Evolutionary conservation across 2,113 vertebrate species (phyloP), one percentile per base, ranked within the genome.

Genomic region (Hylia prasina): DNA sequence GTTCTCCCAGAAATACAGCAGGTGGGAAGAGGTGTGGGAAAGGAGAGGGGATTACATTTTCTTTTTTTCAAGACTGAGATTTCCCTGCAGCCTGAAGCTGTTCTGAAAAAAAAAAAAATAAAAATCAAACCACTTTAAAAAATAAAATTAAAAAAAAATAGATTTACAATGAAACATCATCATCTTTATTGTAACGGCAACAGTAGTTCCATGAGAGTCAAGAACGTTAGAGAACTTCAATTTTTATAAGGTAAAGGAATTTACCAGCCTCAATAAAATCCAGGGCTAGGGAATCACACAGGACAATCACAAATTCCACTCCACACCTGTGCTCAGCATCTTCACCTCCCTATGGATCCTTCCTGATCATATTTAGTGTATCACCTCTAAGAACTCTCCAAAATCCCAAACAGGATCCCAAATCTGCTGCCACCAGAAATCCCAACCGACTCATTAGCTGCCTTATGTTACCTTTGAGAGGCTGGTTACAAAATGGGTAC

Each of bases 161-260:
- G 90, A 95, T 95, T 95, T 97, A 93, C 50, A 94, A 92, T 96
- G 90, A 96, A 98, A 97, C 92, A 97, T 94, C 64, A 93, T 70
- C 88, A 93, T 95, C 88, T 97, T 96, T 95, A 97, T 91, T 95
- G 58, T 66, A 97, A 83, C 33, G 72, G 94, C 82, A 93, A 84
- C 93, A 94, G 90, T 75, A 94, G 82, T 93, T 96, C 94, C 87
- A 78, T 78, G 68, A 95, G 65, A 94, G 96, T 87, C 83, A 94
- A 97, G 97, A 93, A 76, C 7, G 80, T 82, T 61, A 86, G 88
- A 91, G 82, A 95, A 96, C 80, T 93, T 87, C 7, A 22, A 60
- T 79, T 86, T 95, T 91, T 91, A 89, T 63, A 72, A 90, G 94
- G 88, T 64, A 87, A 97, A 94, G 91, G 82, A 58, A 89, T 93